Evolutionary conservation across 2,888 invertebrate genomes (phyloP).

Genomic region (Villa cingulata): DNA sequence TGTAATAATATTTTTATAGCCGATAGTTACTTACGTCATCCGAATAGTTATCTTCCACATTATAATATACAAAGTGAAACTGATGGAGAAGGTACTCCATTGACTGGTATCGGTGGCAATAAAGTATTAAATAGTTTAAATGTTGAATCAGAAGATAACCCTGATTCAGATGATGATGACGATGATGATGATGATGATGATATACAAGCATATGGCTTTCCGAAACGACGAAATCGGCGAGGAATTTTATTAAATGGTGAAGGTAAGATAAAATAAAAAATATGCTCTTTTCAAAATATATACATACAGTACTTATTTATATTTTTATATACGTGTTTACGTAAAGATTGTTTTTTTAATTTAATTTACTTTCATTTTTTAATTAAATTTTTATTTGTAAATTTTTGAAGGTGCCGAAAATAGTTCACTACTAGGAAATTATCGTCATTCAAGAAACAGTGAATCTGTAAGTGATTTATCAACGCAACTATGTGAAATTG

Average conservation of each 20-base stretch:
- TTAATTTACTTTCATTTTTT: not conserved
- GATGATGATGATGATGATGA: conserved; percentile 30
- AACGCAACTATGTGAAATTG: conserved; percentile 81
- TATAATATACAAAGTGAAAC: conserved; percentile 55
- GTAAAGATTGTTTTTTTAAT: too few species aligned
- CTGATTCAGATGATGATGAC: conserved; percentile 31
- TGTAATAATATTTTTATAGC: conserved; percentile 37
- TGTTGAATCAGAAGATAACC: not conserved
- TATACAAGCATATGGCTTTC: conserved; percentile 40
- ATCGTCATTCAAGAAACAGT: conserved; percentile 34
- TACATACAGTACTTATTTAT: too few species aligned
- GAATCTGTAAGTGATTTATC: conserved; percentile 76
- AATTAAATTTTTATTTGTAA: not conserved
- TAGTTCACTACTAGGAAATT: conserved; percentile 53
- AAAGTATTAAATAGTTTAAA: conserved; percentile 12
- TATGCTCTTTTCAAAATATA: too few species aligned
- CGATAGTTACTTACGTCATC: conserved; percentile 66
- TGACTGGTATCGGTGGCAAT: conserved; percentile 13
- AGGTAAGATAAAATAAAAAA: conserved; percentile 14
- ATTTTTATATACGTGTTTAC: too few species aligned
- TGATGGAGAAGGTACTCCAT: conserved; percentile 40
- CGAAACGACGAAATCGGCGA: conserved; percentile 34
- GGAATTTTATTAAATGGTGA: conserved; percentile 20
- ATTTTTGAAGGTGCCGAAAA: conserved; percentile 25
- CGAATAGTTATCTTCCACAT: conserved; percentile 65